Base-by-base conservation (phyloP, 1,140 invertebrate genomes). In the Meloidogyne chitwoodi region DNA sequence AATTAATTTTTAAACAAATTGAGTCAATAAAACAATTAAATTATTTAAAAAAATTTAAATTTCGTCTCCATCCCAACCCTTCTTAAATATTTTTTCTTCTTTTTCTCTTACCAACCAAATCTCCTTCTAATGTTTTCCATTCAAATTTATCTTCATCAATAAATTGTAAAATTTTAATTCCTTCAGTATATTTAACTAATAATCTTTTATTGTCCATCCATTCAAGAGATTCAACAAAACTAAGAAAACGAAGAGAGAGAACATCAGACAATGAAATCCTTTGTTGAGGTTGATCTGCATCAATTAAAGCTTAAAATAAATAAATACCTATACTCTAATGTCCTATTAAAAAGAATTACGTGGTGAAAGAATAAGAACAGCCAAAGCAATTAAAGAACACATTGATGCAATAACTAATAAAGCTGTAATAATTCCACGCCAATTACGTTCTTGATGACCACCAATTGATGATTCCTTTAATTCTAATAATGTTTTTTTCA, bases 401-500 rank as follows among this genome's bases (percentile, higher is more conserved):
- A 82, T 84, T 24, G 41, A 26, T 22, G 74, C n/a, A 65, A 82
- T 82, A 22, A 82, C 81, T 19, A 73, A 16, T 27, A 82, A 68
- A 6, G 81, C 81, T 27, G 41, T 84, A 11, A 68, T 68, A 75
- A 82, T 83, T 27, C 81, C 81, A 29, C 74, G 64, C 81, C 81
- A 82, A 83, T 82, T 82, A 12, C 81, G 78, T 41, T 83, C 62
- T 67, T 83, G 81, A 14, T 83, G 81, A 44, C 38, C 41, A 26
- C 65, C 78, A 29, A 61, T 75, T n/a, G 81, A 77, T 26, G 84
- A 64, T 29, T 82, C 81, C 81, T 82, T 68, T 41, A 81, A 80
- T n/a, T n/a, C n/a, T n/a, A n/a, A n/a, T n/a, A n/a, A n/a, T 22
- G 6, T 56, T 48, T 19, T 48, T 48, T 48, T 48, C 44, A 48